Percentiles rank a stretch among this genome's conserved stretches.
Evolutionary conservation across 2,797 vertebrate genomes (phyloP).

Genomic region (Dicrostonyx torquatus): DNA sequence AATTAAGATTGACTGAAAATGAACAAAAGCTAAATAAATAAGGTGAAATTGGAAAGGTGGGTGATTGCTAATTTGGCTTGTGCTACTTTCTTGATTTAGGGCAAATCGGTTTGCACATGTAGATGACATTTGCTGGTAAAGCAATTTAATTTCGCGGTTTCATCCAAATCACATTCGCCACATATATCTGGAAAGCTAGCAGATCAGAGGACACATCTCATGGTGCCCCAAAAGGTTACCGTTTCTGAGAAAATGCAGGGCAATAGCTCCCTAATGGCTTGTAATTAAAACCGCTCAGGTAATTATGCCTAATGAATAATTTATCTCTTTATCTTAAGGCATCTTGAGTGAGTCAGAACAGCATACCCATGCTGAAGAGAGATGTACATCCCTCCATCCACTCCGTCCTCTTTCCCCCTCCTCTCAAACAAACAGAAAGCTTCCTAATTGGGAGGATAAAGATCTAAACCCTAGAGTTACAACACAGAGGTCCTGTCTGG

Average conservation of each 20-base stretch:
- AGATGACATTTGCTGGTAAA: not conserved
- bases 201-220: slow-evolving; percentile 42
- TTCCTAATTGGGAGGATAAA: not conserved
- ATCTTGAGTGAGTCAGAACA: slow-evolving; percentile 59
- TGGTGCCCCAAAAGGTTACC: slow-evolving; percentile 49
- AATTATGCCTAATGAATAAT: slow-evolving; percentile 69
- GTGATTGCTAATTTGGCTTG: not conserved
- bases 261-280: slow-evolving; percentile 59
- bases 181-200: not conserved
- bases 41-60: not conserved
- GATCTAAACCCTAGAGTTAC: not conserved
- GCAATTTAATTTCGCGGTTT: slow-evolving; percentile 10
- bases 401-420: not conserved
- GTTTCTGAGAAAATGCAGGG: slow-evolving; percentile 63
- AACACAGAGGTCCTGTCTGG: not conserved
- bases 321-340: slow-evolving; percentile 43
- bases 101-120: not conserved
- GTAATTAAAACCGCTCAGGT: slow-evolving; percentile 67
- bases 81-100: not conserved
- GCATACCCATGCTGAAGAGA: not conserved
- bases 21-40: not conserved
- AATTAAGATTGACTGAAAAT: not conserved
- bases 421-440: not conserved
- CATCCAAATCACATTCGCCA: slow-evolving; percentile 15
- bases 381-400: not conserved